These are phyloP conservation scores for Gambelia wislizenii DNA, from an alignment of 2,797 vertebrate species.

Conservation along the genomic window DNA sequence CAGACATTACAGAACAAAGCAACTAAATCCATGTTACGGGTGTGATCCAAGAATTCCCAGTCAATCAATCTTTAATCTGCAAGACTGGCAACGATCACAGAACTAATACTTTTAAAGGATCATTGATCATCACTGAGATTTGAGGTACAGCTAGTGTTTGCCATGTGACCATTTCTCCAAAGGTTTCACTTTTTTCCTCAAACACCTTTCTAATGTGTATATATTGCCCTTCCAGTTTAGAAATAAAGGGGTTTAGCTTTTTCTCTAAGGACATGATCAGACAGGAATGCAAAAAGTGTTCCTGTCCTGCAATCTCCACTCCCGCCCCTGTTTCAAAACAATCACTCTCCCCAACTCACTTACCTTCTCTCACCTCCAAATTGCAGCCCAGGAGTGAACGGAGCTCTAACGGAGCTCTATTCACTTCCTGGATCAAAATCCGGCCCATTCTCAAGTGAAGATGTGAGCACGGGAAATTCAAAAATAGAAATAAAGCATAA, in stretches of 20 bases:
- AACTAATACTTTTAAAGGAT: constrained; percentile 74
- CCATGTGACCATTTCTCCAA: constrained; percentile 62
- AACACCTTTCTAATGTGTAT: constrained; percentile 30
- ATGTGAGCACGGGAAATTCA: too few relatives aligned
- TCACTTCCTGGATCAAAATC: too few relatives aligned
- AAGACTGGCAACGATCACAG: constrained; percentile 72
- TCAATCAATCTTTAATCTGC: constrained; percentile 81
- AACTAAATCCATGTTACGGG: constrained; percentile 75
- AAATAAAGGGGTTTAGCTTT: constrained; percentile 3
- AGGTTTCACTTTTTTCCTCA: constrained; percentile 39
- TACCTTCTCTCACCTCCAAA: too few relatives aligned
- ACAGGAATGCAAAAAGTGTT: too few relatives aligned
- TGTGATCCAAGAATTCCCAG: constrained; percentile 77
- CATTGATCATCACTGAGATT: constrained; percentile 67
- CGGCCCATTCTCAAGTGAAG: too few relatives aligned
- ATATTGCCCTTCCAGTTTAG: constrained; percentile 7
- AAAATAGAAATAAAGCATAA: too few relatives aligned
- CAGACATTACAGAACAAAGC: constrained; percentile 76
- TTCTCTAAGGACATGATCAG: too few relatives aligned
- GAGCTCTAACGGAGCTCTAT: too few relatives aligned
- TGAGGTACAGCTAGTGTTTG: constrained; percentile 52
- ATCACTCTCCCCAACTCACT: too few relatives aligned
- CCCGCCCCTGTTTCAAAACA: too few relatives aligned
- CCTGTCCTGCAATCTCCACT: too few relatives aligned
- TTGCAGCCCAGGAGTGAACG: too few relatives aligned